Base-by-base conservation (phyloP, 2,797 vertebrate species). In the Pampus argenteus region DNA sequence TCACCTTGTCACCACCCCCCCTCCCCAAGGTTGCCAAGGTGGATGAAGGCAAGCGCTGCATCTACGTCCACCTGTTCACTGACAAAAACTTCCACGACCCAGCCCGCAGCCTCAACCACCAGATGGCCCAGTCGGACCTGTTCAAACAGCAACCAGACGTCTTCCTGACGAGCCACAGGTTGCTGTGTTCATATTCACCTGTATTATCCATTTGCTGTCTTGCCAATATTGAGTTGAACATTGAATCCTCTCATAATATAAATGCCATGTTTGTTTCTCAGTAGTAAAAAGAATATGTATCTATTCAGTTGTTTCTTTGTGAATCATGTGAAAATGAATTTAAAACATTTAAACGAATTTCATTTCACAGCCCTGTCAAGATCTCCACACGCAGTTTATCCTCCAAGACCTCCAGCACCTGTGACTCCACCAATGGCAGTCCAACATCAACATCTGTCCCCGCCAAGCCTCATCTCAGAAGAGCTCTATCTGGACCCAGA, bases 101-200 rank as follows among this genome's bases (percentile, higher is more conserved):
- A 6, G 89, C 94, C 36, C 92, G 47, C 62, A 98, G 98, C 61
- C 81, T 99, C 73, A 99, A 98, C 77, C 95, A 76, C 23, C 96
- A 96, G 89, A 96, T 99, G 76, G 95, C 95, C 18, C 94, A 93
- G 4, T 96, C 95, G 0, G 95, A 97, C 86, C 86, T 98, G 78
- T 97, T 97, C 92, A 97, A 96, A 80, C 95, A 97, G 61, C 95
- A 96, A 71, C 96, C 96, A 4, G 97, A 98, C 66, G 95, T 86
- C 86, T 94, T 80, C 84, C 95, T 84, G 85, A 92, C 80, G n/a
- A 98, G 91, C 90, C 95, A 64, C 94, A 95, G 91, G 93, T 95
- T 36, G 0, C 34, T 34, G 2, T 60, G 51, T 56, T 29, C 36
- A 34, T n/a, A n/a, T 18, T 20, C 31, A 3, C 31, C 23, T n/a